phyloP scores from a whole-genome alignment of 2,797 vertebrate species.

The Sciaenops ocellatus region DNA sequence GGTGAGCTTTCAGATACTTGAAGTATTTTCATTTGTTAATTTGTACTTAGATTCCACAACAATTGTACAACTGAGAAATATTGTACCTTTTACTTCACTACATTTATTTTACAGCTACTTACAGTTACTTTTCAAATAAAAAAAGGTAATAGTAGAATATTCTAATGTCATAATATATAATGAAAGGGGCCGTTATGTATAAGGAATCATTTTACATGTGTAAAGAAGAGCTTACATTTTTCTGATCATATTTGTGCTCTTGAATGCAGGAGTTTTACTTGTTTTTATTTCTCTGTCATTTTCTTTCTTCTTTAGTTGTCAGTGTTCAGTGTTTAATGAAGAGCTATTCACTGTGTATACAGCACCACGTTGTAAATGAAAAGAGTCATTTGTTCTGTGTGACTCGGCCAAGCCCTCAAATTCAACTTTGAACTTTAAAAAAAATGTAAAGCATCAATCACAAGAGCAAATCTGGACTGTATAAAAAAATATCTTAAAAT shows the following conservation, averaged over 20 bases:
- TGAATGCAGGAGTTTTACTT: neutral
- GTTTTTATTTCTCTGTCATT: neutral
- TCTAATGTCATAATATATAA: no score
- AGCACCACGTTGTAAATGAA: no score
- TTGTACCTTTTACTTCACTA: neutral
- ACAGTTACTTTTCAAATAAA: neutral
- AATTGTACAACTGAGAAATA: neutral
- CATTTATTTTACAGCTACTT: neutral
- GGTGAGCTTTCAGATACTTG: neutral
- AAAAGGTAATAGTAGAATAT: no score
- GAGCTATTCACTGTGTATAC: neutral
- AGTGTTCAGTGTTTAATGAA: neutral
- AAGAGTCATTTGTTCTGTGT: neutral
- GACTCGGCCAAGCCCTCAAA: neutral
- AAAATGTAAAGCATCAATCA: slow-evolving; percentile 41
- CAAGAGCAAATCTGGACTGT: slow-evolving; percentile 75
- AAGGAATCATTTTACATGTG: neutral
- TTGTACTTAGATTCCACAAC: neutral
- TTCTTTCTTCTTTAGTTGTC: neutral
- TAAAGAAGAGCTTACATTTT: neutral
- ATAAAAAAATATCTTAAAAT: slow-evolving; percentile 72
- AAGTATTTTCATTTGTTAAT: neutral
- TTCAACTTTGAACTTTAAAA: slow-evolving; percentile 11
- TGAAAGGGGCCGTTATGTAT: neutral
- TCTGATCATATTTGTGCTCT: neutral